Percentiles rank a stretch among this genome's conserved stretches.
Evolutionary conservation across 2,888 invertebrate genomes (phyloP).

Genomic region (Dryobotodes eremita): DNA sequence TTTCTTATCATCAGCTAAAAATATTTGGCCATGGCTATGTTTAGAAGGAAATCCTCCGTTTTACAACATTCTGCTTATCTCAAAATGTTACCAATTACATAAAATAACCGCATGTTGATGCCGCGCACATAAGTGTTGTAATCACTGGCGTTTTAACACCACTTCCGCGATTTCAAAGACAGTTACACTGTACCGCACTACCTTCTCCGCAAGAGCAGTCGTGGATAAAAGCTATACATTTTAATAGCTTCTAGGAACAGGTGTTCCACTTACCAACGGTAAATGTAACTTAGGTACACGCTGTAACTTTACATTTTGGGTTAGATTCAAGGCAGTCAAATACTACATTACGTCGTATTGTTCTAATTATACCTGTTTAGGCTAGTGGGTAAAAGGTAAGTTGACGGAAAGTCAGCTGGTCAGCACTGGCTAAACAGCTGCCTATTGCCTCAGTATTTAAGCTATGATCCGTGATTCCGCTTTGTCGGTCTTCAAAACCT

Average conservation of each 20-base stretch:
- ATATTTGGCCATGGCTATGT: neutral
- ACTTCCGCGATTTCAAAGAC: constrained; percentile 44
- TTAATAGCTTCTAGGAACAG: constrained; percentile 35
- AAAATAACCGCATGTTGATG: constrained; percentile 11
- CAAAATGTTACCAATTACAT: constrained; percentile 13
- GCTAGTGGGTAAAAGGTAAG: constrained; percentile 18
- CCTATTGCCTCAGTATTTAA: neutral
- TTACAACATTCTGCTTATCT: constrained; percentile 16
- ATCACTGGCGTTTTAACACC: constrained; percentile 40
- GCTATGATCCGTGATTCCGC: neutral
- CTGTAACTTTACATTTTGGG: neutral
- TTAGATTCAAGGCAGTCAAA: constrained; percentile 6
- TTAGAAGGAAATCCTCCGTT: neutral
- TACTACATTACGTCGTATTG: neutral
- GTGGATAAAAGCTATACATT: constrained; percentile 31
- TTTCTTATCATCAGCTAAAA: neutral
- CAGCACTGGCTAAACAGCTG: constrained; percentile 3
- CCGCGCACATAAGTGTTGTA: constrained; percentile 26
- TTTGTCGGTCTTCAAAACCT: neutral
- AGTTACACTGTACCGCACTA: constrained; percentile 11
- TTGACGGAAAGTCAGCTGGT: constrained; percentile 25
- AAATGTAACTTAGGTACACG: constrained; percentile 5
- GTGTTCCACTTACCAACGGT: constrained; percentile 26
- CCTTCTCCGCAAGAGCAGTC: constrained; percentile 34
- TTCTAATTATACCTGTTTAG: constrained; percentile 21